Base-by-base conservation (phyloP, 2,797 vertebrate species). In the Champsocephalus gunnari region DNA sequence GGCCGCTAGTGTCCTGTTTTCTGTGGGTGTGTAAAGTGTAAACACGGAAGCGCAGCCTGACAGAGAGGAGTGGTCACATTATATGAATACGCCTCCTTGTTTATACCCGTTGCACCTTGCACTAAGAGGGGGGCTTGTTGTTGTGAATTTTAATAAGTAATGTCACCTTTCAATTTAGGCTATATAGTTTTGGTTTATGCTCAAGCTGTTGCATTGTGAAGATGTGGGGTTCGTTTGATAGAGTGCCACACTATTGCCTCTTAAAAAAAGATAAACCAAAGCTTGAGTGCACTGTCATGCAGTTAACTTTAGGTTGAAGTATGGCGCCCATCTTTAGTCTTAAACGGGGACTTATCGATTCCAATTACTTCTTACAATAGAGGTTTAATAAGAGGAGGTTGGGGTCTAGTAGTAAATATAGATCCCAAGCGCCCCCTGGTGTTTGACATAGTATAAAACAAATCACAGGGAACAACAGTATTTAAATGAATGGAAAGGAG, bases 21-120 rank as follows among this genome's bases (percentile, higher is more conserved):
- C 79, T 44, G 83, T 92, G 93, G 85, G 91, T 92, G 92, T 94
- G 94, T 95, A 94, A 95, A 95, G 92, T 94, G 94, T 95, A 94
- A 95, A 95, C 92, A 95, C 95, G 95, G 95, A 96, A 96, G 93
- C 86, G 59, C 78, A 72, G 85, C 21, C 64, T 73, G 79, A 83
- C 84, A 87, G 63, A 57, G 80, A 86, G 86, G 86, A 82, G 79
- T 63, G 88, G 87, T 85, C 80, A 81, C 1, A n/a, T 48, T 0
- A 58, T 0, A 14, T 24, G 65, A 64, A 66, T 51, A 88, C 82
- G 85, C 90, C 89, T 83, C 67, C 79, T 83, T 82, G 65, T 88
- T 87, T 86, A 72, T 68, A 72, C 71, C n/a, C 28, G 14, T 24
- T 80, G 28, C 73, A 85, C 78, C 71, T 82, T 74, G 49, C 70